Conservation (phyloP, 1,140 invertebrate genomes). For the Cyclina sinensis region DNA sequence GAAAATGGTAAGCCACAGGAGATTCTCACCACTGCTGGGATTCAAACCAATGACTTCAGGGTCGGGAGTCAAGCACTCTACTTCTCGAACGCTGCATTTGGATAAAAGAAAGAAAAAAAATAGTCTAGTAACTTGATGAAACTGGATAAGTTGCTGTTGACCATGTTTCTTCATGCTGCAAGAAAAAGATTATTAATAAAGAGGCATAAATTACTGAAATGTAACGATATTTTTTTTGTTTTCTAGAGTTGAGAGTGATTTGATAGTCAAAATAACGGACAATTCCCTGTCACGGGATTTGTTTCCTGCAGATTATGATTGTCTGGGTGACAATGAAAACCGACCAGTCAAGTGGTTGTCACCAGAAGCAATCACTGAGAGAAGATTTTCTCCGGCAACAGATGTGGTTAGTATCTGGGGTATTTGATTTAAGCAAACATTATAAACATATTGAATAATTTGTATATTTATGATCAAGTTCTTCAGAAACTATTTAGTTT, state of each 20-base stretch:
- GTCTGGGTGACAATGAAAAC: conserved; percentile 97
- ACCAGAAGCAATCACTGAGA: conserved; percentile 94
- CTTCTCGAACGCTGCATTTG: too few relatives aligned
- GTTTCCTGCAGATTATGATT: conserved; percentile 98
- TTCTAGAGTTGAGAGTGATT: conserved; percentile 93
- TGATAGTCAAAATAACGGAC: conserved; percentile 96
- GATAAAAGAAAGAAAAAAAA: too few relatives aligned
- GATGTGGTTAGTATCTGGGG: conserved; percentile 93
- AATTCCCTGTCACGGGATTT: conserved; percentile 96
- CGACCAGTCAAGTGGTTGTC: conserved; percentile 98
- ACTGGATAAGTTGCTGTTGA: neutral
- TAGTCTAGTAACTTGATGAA: neutral
- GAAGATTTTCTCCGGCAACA: conserved; percentile 94
- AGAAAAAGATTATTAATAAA: too few relatives aligned
- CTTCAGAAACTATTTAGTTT: too few relatives aligned
- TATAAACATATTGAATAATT: too few relatives aligned
- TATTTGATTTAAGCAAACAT: too few relatives aligned
- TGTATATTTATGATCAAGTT: too few relatives aligned
- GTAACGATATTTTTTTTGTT: conserved; percentile 52
- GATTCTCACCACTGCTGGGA: too few relatives aligned
- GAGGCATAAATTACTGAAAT: neutral
- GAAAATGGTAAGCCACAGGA: too few relatives aligned
- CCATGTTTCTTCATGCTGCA: too few relatives aligned
- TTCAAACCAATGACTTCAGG: too few relatives aligned
- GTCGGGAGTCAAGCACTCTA: too few relatives aligned